These are phyloP conservation scores for Connochaetes taurinus DNA, from an alignment of 2,113 vertebrate species.

Conservation along the genomic window DNA sequence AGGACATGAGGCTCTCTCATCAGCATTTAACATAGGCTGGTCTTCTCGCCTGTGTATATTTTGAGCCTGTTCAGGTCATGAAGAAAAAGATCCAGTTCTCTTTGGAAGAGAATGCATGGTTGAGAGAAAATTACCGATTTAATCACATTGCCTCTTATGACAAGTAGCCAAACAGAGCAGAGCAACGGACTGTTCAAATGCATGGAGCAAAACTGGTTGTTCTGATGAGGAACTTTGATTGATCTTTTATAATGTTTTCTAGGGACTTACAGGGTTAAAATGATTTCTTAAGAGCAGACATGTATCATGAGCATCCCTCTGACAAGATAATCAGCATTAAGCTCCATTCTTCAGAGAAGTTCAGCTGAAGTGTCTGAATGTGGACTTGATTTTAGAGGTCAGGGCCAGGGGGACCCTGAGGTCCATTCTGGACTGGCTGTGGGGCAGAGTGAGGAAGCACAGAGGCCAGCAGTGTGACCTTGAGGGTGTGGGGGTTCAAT, in stretches of 20 bases:
- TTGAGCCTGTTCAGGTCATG: background rate
- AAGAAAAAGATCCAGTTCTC: background rate
- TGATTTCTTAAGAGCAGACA: background rate
- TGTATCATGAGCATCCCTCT: background rate
- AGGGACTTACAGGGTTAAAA: background rate
- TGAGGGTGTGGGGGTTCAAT: background rate
- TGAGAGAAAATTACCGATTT: background rate
- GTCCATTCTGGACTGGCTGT: background rate
- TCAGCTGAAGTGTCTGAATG: background rate
- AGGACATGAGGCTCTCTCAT: rapidly evolving
- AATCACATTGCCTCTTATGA: background rate
- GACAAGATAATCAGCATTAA: background rate
- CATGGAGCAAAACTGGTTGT: background rate
- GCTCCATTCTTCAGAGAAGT: background rate
- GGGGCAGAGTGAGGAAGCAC: background rate
- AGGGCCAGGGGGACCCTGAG: background rate
- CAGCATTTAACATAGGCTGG: too few relatives aligned
- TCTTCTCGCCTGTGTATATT: background rate
- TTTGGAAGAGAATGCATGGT: background rate
- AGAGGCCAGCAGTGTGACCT: background rate
- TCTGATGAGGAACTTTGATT: background rate
- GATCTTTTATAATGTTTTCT: background rate
- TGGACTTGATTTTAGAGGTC: background rate
- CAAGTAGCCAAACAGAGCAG: background rate
- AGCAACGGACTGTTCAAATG: background rate